These are phyloP conservation scores for Acanthosoma haemorrhoidale DNA, from an alignment of 2,888 invertebrate species.

Conservation along the genomic window DNA sequence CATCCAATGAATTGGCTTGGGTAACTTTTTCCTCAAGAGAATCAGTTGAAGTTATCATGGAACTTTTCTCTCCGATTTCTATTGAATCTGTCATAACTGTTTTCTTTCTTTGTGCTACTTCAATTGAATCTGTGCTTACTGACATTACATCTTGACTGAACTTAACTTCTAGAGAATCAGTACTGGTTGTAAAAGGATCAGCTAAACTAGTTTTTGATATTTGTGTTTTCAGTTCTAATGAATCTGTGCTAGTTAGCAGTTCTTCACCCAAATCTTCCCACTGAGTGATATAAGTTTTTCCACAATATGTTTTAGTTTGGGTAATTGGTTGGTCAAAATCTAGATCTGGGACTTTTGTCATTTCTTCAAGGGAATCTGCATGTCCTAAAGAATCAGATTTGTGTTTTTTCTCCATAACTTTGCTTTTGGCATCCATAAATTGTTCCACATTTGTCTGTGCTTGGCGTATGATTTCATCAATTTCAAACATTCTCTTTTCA, in stretches of 20 bases:
- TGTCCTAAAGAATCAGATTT: slow-evolving; percentile 51
- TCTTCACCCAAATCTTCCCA: slow-evolving; percentile 42
- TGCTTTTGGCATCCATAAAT: slow-evolving; percentile 35
- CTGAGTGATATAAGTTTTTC: slow-evolving; percentile 37
- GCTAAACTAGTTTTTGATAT: slow-evolving; percentile 44
- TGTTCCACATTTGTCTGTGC: slow-evolving; percentile 60
- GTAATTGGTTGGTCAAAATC: slow-evolving; percentile 49
- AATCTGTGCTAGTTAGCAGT: slow-evolving; percentile 55
- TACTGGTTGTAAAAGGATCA: slow-evolving; percentile 57
- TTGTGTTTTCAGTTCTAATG: slow-evolving; percentile 53
- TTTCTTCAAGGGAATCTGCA: slow-evolving; percentile 53
- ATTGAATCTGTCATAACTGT: slow-evolving; percentile 56
- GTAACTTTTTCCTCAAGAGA: slow-evolving; percentile 45
- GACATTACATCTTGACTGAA: slow-evolving; percentile 45
- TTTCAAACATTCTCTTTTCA: slow-evolving; percentile 61
- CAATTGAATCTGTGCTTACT: slow-evolving; percentile 49
- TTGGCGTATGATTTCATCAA: slow-evolving; percentile 62
- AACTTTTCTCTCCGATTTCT: slow-evolving; percentile 47
- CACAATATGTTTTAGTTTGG: slow-evolving; percentile 42
- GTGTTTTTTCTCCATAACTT: slow-evolving; percentile 19
- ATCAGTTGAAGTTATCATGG: slow-evolving; percentile 51
- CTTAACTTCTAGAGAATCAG: slow-evolving; percentile 55
- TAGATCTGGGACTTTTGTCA: slow-evolving; percentile 52
- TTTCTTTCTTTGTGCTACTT: slow-evolving; percentile 47
- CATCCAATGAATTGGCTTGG: slow-evolving; percentile 50